Conservation (phyloP, 1,140 invertebrate genomes). For the Saccostrea cuccullata region DNA sequence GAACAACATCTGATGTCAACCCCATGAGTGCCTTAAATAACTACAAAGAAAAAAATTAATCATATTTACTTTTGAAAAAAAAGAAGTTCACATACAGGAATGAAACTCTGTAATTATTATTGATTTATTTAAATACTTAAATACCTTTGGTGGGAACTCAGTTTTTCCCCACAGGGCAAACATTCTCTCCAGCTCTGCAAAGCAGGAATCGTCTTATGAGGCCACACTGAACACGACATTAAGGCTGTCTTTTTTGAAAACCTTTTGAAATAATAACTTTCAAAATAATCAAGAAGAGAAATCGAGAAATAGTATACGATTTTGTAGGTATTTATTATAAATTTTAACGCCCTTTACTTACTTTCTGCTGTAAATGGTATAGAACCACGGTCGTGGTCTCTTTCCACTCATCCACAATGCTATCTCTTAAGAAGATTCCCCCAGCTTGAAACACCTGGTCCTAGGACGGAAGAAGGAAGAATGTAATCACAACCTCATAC, state of each 20-base stretch:
- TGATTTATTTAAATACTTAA: not conserved
- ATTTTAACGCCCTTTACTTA: not conserved
- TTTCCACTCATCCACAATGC: not conserved
- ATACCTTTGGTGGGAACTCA: not conserved
- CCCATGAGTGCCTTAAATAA: not conserved
- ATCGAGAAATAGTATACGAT: too few relatives aligned
- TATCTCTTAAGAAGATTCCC: not conserved
- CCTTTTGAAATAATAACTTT: not conserved
- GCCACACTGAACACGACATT: not conserved
- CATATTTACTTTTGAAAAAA: not conserved
- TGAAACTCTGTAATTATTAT: too few relatives aligned
- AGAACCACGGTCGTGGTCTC: not conserved
- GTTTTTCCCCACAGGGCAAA: not conserved
- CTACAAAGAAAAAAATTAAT: not conserved
- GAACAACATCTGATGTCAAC: too few relatives aligned
- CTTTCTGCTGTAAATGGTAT: not conserved
- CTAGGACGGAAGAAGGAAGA: too few relatives aligned
- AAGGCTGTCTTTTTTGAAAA: not conserved
- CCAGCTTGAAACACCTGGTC: not conserved
- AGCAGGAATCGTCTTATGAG: not conserved
- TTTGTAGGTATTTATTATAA: not conserved
- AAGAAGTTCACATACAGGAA: not conserved
- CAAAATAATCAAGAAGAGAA: too few relatives aligned
- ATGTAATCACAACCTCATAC: too few relatives aligned
- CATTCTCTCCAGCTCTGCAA: not conserved